A percentile compares a stretch with the other conserved stretches of the same genome.
Evolutionary conservation across 2,797 vertebrate genomes (phyloP).

Genomic region (Rhabdophis nuchalis): DNA sequence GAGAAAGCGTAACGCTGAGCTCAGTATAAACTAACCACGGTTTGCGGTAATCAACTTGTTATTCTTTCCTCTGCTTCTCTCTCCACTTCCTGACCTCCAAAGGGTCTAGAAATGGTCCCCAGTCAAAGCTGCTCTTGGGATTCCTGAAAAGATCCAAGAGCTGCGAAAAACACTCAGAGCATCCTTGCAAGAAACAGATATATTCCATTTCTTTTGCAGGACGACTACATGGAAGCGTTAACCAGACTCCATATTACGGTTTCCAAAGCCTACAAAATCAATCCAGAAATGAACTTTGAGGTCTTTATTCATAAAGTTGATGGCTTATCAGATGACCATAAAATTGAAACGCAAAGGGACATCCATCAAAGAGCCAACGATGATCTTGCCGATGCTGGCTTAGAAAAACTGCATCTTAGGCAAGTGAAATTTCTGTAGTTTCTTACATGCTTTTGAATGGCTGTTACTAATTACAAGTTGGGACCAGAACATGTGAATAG

Average conservation of each 20-base stretch:
- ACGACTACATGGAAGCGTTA: constrained; percentile 98
- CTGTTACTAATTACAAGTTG: neutral
- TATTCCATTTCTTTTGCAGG: constrained; percentile 72
- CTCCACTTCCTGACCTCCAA: too few species aligned
- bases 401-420: constrained; percentile 99
- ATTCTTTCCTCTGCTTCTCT: too few species aligned
- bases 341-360: constrained; percentile 98
- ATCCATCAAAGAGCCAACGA: constrained; percentile 99
- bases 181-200: too few species aligned
- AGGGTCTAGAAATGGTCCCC: neutral
- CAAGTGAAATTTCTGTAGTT: constrained; percentile 53
- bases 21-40: too few species aligned
- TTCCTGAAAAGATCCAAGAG: neutral
- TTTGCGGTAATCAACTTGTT: too few species aligned
- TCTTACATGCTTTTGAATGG: neutral
- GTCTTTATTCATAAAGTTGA: constrained; percentile 99
- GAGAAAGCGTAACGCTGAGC: too few species aligned
- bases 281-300: constrained; percentile 99
- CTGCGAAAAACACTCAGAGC: neutral
- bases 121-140: neutral
- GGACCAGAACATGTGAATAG: neutral
- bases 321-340: constrained; percentile 97
- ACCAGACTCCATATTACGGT: constrained; percentile 96
- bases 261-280: constrained; percentile 96
- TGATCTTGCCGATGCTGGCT: constrained; percentile 92